Evolutionary conservation across 2,797 vertebrate species (phyloP), one percentile per base, ranked within the genome.

Genomic region (Serranus cabrilla): DNA sequence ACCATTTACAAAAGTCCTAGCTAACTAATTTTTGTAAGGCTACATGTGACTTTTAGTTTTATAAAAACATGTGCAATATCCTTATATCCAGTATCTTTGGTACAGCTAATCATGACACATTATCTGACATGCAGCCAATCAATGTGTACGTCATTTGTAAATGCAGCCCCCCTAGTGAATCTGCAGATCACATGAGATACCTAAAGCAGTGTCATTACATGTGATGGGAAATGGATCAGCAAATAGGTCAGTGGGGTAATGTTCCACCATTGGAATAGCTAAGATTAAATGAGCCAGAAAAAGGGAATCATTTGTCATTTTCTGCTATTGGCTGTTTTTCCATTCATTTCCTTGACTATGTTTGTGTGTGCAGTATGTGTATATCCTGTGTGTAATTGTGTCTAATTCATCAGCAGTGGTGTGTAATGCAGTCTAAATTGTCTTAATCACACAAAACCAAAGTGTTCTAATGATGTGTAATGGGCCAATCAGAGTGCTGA

Each of bases 401-500:
- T 42, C 27, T 42, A 64, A 55, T 71, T 58, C 40, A 63, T 49
- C 23, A 45, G 57, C n/a, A 55, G 51, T 34, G 37, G 42, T 57
- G 45, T 49, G 58, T 67, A 42, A 76, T n/a, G 37, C 23, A 3
- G 43, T 51, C 25, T 5, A 40, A 72, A 51, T 49, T 47, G 60
- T 78, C 37, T 81, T 72, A 69, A 82, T 71, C 51, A 55, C 51
- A 57, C 51, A 11, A 73, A 81, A 43, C 27, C 10, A 40, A 60
- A 40, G 54, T 47, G 21, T 59, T 71, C 56, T 69, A 78, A 68
- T 80, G 65, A 74, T 62, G 55, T 56, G 40, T 74, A 88, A 85
- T 82, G 66, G 63, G 57, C 68, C 59, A 71, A 80, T 86, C 46
- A 55, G 70, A 76, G 56, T 43, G 46, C 68, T 84, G 82, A 85